Evolutionary conservation across 2,888 invertebrate genomes (phyloP).

Genomic region (Nudaria mundana): DNA sequence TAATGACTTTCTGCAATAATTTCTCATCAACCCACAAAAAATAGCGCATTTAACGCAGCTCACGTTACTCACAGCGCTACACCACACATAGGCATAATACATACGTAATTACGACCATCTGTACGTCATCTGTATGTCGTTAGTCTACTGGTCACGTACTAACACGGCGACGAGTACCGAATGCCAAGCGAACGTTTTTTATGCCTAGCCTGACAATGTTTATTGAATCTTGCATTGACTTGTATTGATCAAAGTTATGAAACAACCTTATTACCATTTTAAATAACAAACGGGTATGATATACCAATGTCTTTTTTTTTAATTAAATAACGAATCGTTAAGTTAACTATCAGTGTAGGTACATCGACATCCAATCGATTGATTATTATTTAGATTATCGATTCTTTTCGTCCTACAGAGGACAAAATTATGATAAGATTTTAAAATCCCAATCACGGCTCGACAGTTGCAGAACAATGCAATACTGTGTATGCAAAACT

Average conservation of each 20-base stretch:
- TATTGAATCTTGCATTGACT: conserved; percentile 72
- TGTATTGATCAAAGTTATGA: conserved; percentile 54
- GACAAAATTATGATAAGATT: conserved; percentile 14
- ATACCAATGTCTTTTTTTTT: too few species aligned
- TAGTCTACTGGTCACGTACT: conserved; percentile 59
- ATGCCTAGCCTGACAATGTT: conserved; percentile 65
- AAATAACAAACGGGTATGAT: background rate
- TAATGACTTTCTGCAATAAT: conserved; percentile 21
- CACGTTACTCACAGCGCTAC: conserved; percentile 33
- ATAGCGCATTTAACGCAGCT: conserved; percentile 28
- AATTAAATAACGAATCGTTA: too few species aligned
- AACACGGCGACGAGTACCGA: conserved; percentile 50
- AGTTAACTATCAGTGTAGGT: too few species aligned
- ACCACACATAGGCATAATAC: conserved; percentile 44
- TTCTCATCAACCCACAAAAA: conserved; percentile 20
- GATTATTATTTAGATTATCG: too few species aligned
- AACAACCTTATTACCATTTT: conserved; percentile 9
- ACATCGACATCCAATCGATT: too few species aligned
- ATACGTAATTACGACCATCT: conserved; percentile 45
- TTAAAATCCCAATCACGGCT: conserved; percentile 24
- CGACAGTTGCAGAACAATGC: conserved; percentile 27
- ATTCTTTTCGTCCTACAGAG: conserved; percentile 2
- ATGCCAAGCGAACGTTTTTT: conserved; percentile 68
- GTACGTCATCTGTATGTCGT: conserved; percentile 44
- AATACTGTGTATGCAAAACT: conserved; percentile 23